Evolutionary conservation across 53 echinoderm and acorn worm species (phyloP).

Genomic region (Echinarachnius parma): DNA sequence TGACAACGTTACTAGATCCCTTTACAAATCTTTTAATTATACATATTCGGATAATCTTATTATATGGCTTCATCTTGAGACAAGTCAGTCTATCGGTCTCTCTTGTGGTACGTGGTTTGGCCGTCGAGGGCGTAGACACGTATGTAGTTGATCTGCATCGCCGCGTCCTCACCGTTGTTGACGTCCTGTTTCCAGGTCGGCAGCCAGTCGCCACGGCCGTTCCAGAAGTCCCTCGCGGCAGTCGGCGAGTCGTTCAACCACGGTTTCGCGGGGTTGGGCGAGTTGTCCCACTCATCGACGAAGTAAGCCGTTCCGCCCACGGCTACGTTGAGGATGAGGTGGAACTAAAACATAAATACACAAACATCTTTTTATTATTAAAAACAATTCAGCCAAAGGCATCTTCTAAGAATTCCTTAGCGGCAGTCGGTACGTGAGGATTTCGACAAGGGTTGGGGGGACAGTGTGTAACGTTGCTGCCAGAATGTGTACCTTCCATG

Average conservation of each 20-base stretch:
- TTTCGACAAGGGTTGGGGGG: too few species aligned
- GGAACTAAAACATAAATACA: conserved; percentile 41
- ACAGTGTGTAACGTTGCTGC: too few species aligned
- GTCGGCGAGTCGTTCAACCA: conserved; percentile 55
- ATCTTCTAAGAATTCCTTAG: too few species aligned
- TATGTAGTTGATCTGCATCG: conserved; percentile 52
- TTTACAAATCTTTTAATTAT: too few species aligned
- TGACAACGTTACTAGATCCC: too few species aligned
- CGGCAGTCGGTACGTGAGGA: too few species aligned
- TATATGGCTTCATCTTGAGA: too few species aligned
- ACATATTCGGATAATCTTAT: too few species aligned
- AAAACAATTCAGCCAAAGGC: too few species aligned
- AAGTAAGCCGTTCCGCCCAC: conserved; percentile 50
- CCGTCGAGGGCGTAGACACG: conserved; percentile 19
- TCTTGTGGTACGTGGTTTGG: conserved; percentile 23
- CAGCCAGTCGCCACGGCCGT: conserved; percentile 29
- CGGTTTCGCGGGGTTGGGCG: conserved; percentile 36
- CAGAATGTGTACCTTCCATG: too few species aligned
- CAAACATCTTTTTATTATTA: too few species aligned
- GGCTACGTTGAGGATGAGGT: conserved; percentile 50
- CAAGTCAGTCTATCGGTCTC: conserved; percentile 27
- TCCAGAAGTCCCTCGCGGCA: conserved; percentile 47
- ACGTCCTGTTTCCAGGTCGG: conserved; percentile 52
- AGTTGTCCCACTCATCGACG: conserved; percentile 24
- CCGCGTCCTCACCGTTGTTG: conserved; percentile 58